A percentile compares a stretch with the other conserved stretches of the same genome.
phyloP scores from a whole-genome alignment of 92 coral and sea anemone species.

The Phymanthus crucifer region DNA sequence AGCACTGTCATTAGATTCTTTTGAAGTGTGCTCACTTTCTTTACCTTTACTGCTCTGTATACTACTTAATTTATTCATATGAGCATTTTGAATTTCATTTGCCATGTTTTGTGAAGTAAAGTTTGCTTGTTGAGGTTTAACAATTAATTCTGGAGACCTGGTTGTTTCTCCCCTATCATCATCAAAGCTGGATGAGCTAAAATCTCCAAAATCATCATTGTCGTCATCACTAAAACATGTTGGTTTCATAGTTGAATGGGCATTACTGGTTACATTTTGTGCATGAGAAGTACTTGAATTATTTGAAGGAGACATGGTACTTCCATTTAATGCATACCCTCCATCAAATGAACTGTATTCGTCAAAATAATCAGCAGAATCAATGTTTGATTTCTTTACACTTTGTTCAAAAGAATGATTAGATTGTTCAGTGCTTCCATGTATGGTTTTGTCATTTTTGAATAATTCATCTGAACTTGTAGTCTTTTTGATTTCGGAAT shows the following conservation, averaged over 20 bases:
- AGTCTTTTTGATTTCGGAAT: background rate
- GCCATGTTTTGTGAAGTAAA: background rate
- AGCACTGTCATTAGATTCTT: background rate
- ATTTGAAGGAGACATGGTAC: background rate
- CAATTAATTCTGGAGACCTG: background rate
- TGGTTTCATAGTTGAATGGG: slow-evolving; percentile 4
- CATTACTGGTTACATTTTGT: background rate
- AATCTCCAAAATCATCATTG: slow-evolving; percentile 35
- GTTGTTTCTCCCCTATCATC: background rate
- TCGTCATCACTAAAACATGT: background rate
- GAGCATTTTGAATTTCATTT: background rate
- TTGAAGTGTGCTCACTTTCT: background rate
- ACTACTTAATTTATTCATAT: background rate
- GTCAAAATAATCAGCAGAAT: slow-evolving; percentile 35
- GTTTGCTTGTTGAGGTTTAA: background rate
- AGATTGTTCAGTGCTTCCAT: background rate
- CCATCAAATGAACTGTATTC: slow-evolving; percentile 24
- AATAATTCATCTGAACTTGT: background rate
- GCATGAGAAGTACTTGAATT: background rate
- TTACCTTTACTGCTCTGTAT: background rate
- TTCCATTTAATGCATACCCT: background rate
- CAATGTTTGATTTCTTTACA: slow-evolving; percentile 5
- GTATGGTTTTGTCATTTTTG: background rate
- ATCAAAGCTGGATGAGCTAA: slow-evolving; percentile 1
- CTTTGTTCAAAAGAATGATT: background rate